Evolutionary conservation across 1,140 invertebrate genomes (phyloP).

Genomic region (Pantala flavescens): DNA sequence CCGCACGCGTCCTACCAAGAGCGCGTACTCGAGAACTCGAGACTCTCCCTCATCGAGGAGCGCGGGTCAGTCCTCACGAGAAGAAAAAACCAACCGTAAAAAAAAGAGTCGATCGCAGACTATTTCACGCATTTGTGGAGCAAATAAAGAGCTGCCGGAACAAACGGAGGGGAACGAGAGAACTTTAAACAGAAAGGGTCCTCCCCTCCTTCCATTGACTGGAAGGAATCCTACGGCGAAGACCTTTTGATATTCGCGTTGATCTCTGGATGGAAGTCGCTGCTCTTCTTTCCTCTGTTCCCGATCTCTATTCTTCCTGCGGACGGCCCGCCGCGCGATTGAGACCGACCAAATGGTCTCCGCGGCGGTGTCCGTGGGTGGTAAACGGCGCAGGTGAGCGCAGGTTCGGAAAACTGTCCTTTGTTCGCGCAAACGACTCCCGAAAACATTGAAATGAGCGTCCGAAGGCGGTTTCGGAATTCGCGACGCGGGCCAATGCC

Average conservation of each 20-base stretch:
- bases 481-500: too few relatives aligned
- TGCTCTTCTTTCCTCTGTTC: not conserved
- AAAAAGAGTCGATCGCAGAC: not conserved
- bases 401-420: too few relatives aligned
- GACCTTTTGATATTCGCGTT: not conserved
- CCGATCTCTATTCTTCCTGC: not conserved
- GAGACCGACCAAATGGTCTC: not conserved
- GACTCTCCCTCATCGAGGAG: too few relatives aligned
- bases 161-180: too few relatives aligned
- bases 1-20: too few relatives aligned
- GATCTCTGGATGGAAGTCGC: not conserved
- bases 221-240: not conserved
- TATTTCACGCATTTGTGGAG: slow-evolving; percentile 9
- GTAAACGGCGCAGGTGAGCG: not conserved
- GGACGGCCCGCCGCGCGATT: not conserved
- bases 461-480: too few relatives aligned
- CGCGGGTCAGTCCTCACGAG: too few relatives aligned
- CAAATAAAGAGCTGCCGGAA: not conserved
- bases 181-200: not conserved
- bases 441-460: too few relatives aligned
- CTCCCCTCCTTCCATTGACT: not conserved
- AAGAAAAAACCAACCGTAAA: too few relatives aligned
- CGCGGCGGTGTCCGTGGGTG: not conserved
- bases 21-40: too few relatives aligned
- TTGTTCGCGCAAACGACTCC: too few relatives aligned